These are phyloP conservation scores for Diorhabda carinulata DNA, from an alignment of 1,140 invertebrate species.

Conservation along the genomic window DNA sequence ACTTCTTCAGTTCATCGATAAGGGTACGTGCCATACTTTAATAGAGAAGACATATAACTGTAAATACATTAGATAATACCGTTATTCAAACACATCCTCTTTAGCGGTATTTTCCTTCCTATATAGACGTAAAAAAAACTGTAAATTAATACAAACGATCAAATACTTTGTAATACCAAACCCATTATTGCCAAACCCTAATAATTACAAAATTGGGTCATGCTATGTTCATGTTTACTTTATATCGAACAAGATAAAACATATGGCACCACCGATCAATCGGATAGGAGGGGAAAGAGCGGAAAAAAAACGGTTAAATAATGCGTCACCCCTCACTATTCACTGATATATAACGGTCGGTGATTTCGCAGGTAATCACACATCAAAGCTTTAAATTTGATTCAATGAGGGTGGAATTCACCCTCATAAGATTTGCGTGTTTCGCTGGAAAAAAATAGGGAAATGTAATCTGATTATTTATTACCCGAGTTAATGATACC, in stretches of 20 bases:
- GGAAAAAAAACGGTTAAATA: not conserved
- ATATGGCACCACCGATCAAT: not conserved
- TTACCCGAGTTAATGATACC: no score
- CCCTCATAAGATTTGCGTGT: not conserved
- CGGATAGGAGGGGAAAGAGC: not conserved
- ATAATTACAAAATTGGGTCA: not conserved
- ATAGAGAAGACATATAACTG: no score
- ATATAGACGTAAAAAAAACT: not conserved
- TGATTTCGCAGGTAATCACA: slow-evolving; percentile 2
- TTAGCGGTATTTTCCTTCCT: not conserved
- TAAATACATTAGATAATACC: no score
- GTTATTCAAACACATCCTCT: not conserved
- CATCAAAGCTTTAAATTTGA: not conserved
- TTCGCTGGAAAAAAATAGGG: not conserved
- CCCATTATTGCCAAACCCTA: not conserved
- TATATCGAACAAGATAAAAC: not conserved
- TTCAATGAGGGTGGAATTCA: not conserved
- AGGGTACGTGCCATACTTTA: no score
- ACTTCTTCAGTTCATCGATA: no score
- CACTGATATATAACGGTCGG: not conserved
- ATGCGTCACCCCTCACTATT: not conserved
- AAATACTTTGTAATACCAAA: not conserved
- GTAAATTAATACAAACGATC: slow-evolving; percentile 1
- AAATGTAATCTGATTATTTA: no score
- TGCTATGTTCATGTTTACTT: not conserved